Evolutionary conservation across 2,113 vertebrate genomes (phyloP).

Genomic region (Piprites chloris): DNA sequence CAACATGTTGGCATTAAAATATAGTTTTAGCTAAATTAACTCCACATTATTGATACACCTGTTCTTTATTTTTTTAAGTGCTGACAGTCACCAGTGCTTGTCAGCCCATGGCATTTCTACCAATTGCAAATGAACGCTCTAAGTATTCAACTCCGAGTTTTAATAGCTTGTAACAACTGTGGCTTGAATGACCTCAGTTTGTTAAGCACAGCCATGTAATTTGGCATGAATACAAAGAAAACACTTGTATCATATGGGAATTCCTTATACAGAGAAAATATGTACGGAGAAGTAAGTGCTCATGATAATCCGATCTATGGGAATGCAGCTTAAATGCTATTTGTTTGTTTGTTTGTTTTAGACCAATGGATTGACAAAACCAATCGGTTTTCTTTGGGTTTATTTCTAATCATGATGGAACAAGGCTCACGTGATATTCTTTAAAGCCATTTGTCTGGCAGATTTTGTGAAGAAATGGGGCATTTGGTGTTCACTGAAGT

Average conservation of each 20-base stretch:
- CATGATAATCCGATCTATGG: neutral
- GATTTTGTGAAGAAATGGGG: neutral
- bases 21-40: neutral
- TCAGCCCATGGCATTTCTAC: neutral
- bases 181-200: neutral
- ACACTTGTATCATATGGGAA: neutral
- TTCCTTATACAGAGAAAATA: neutral
- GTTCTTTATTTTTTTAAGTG: neutral
- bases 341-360: neutral
- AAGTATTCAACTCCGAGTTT: neutral
- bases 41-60: neutral
- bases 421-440: neutral
- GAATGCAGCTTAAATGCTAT: neutral
- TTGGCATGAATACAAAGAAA: neutral
- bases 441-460: neutral
- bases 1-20: neutral
- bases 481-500: neutral
- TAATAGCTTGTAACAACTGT: conserved; percentile 22
- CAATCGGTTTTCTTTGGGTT: neutral
- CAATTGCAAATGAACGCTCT: neutral
- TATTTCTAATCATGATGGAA: neutral
- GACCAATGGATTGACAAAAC: neutral
- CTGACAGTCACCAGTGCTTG: neutral
- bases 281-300: neutral
- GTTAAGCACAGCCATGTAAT: neutral